These are phyloP conservation scores for Abrostola triplasia DNA, from an alignment of 2,888 invertebrate species.

Conservation along the genomic window DNA sequence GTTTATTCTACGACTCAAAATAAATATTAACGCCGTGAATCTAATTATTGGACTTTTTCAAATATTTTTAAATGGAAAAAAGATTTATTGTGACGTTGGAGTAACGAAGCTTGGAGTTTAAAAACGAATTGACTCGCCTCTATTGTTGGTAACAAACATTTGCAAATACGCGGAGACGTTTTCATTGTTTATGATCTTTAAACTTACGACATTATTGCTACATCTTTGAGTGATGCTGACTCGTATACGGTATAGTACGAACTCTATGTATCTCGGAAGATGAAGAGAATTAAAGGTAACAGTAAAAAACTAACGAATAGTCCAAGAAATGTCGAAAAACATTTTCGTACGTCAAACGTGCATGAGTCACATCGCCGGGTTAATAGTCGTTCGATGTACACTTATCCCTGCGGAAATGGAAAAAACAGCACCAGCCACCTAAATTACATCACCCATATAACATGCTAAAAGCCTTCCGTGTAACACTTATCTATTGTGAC, in stretches of 20 bases:
- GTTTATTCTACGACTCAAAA: conserved; percentile 49
- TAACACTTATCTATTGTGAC: conserved; percentile 39
- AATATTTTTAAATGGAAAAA: conserved; percentile 52
- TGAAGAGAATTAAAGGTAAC: not conserved
- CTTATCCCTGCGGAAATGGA: conserved; percentile 37
- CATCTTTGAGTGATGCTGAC: conserved; percentile 2
- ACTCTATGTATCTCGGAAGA: not conserved
- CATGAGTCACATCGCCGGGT: not conserved
- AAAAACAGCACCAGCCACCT: conserved; percentile 33
- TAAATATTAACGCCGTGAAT: conserved; percentile 58
- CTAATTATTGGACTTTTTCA: conserved; percentile 60
- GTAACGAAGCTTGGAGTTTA: conserved; percentile 30
- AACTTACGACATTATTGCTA: conserved; percentile 10
- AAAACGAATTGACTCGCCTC: conserved; percentile 16
- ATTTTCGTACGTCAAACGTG: not conserved
- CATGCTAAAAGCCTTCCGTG: conserved; percentile 53
- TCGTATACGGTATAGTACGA: not conserved
- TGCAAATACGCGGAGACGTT: conserved; percentile 18
- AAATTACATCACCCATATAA: conserved; percentile 21
- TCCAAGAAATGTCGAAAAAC: not conserved
- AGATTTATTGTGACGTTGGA: conserved; percentile 58
- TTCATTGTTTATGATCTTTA: conserved; percentile 6
- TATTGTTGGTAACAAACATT: conserved; percentile 20
- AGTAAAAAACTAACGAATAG: not conserved
- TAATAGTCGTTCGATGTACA: not conserved